Percentiles rank a stretch among this genome's conserved stretches.
Conservation (phyloP, 2,797 vertebrate genomes). For the Anguilla marmorata region DNA sequence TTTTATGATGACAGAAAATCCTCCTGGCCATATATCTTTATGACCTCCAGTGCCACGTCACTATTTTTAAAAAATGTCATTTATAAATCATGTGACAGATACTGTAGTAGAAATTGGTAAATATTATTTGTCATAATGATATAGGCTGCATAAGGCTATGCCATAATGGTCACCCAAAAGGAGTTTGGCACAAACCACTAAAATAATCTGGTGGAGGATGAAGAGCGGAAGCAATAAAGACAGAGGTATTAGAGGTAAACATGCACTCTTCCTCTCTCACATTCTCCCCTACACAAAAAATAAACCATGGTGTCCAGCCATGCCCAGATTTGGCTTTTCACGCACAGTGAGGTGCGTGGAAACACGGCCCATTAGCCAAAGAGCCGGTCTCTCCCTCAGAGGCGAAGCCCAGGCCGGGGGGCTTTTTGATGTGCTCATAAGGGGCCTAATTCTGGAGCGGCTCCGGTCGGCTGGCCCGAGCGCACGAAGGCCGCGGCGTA, state of each 20-base stretch:
- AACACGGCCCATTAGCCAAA: constrained; percentile 6
- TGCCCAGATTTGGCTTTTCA: background rate
- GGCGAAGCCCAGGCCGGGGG: background rate
- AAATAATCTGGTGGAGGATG: background rate
- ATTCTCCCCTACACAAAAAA: background rate
- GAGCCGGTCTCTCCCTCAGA: background rate
- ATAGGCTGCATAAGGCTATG: too few relatives aligned
- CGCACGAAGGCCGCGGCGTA: background rate
- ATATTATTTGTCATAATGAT: too few relatives aligned
- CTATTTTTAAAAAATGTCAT: too few relatives aligned
- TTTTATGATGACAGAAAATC: background rate
- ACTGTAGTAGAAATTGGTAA: too few relatives aligned
- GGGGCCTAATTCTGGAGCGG: background rate
- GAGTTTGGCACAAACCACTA: background rate
- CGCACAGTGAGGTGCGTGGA: background rate
- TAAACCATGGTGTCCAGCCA: background rate
- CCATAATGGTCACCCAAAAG: too few relatives aligned
- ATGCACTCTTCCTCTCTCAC: background rate
- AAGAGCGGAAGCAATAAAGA: background rate
- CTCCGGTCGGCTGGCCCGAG: background rate
- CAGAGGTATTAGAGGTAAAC: background rate
- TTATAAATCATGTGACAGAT: too few relatives aligned
- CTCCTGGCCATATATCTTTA: background rate
- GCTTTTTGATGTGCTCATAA: background rate
- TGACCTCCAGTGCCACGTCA: background rate